Evolutionary conservation across 2,797 vertebrate genomes (phyloP), one percentile per base, ranked within the genome.

Genomic region (Cyprinella venusta): DNA sequence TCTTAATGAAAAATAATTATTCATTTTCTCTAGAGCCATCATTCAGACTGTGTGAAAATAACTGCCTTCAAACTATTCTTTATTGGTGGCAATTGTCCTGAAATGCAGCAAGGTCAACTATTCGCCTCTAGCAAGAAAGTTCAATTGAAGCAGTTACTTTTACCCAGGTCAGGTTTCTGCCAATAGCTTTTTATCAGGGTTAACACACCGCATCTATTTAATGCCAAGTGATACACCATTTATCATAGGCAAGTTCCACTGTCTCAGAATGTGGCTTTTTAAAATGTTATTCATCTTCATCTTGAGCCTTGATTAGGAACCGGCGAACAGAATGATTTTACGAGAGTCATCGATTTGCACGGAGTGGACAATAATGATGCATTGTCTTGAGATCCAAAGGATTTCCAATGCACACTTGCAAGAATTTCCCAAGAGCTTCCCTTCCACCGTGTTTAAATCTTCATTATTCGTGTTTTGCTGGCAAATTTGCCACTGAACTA

Each of bases 1-100:
- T 15, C 68, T 88, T 91, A 91, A 93, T 92, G 92, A 88, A 92
- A 92, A 92, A 92, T 90, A 90, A 93, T 94, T 92, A 79, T 91
- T 93, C 91, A 93, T 92, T 90, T 90, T 91, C 90, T 52, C 77
- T 1, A 82, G 86, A 89, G 89, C 88, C 89, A 91, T 89, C 92
- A 92, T 86, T 10, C 87, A 89, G 89, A 90, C 91, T 91, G 91
- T 86, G 68, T 76, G 40, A 63, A 82, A 90, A 93, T 91, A 91
- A 91, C 92, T 90, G 92, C 92, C 91, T 93, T 93, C 91, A 90
- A 91, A 91, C 85, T 89, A 33, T 68, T 36, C 16, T 30, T 50
- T 50, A 75, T 76, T 33, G 64, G 40, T 68, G 26, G 56, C 90
- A 91, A 91, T 92, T 93, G 92, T 93, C 92, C 90, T 89, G 85